Conservation (phyloP, 2,797 vertebrate species). For the Characodon lateralis region DNA sequence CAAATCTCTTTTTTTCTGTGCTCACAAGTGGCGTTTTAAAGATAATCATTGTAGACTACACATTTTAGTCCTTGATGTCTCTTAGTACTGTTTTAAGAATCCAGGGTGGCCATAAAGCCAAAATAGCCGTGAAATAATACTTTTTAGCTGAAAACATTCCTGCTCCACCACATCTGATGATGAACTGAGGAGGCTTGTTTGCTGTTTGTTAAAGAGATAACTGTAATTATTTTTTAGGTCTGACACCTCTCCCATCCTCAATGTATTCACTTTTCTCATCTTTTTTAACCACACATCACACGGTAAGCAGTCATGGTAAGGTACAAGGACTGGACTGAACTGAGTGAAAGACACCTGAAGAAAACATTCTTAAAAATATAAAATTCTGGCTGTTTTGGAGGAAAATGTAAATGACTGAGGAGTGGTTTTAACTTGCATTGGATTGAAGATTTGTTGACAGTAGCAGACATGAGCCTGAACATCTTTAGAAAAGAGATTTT, state of each 20-base stretch:
- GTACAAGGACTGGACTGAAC: background rate
- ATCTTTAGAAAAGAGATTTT: background rate
- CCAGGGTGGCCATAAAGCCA: background rate
- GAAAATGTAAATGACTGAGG: background rate
- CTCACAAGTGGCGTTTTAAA: background rate
- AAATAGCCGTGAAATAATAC: background rate
- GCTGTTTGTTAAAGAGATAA: background rate
- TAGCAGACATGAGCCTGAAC: background rate
- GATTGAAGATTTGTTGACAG: background rate
- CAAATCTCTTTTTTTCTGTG: conserved; percentile 3
- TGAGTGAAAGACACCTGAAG: background rate
- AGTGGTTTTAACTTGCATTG: background rate
- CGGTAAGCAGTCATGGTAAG: background rate
- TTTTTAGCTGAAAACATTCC: background rate
- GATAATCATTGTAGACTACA: background rate
- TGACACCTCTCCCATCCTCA: background rate
- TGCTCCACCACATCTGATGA: too few species aligned
- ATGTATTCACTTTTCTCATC: background rate
- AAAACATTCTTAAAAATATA: background rate
- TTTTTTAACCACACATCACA: background rate
- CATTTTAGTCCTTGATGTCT: background rate
- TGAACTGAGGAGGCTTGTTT: background rate
- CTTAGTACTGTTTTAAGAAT: background rate
- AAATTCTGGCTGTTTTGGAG: background rate
- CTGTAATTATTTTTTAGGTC: background rate